phyloP scores from a whole-genome alignment of 2,113 vertebrate species.

The Antidorcas marsupialis region DNA sequence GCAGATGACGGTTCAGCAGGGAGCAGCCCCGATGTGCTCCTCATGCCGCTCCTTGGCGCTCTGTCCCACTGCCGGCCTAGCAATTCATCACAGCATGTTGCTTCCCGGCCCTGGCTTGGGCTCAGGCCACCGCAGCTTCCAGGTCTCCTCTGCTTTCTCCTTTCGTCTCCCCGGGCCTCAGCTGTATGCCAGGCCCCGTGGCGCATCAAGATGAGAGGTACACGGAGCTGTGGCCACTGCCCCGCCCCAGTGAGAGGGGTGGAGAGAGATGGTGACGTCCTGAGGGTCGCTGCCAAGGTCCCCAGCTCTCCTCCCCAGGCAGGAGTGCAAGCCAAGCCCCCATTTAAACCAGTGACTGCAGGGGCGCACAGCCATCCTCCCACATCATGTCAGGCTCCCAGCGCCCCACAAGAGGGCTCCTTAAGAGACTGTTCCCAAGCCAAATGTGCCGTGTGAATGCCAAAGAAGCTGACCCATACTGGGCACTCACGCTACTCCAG shows the following conservation, averaged over 20 bases:
- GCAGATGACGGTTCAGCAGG: accelerated
- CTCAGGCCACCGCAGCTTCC: neutral
- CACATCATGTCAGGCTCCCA: neutral
- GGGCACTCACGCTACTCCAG: accelerated
- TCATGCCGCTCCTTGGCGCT: neutral
- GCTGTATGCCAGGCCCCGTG: neutral
- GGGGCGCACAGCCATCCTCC: neutral
- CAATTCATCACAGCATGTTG: conserved; percentile 6
- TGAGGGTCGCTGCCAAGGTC: too few species aligned
- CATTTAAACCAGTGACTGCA: neutral
- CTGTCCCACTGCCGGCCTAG: neutral
- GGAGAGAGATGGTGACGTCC: neutral
- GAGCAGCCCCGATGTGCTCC: too few species aligned
- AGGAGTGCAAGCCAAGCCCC: neutral
- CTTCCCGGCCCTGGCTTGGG: conserved; percentile 27
- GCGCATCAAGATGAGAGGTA: neutral
- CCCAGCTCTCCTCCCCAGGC: neutral
- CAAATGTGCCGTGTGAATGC: accelerated
- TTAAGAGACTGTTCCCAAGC: neutral
- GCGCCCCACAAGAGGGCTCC: neutral
- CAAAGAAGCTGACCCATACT: neutral
- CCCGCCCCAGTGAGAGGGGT: accelerated
- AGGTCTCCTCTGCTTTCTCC: neutral
- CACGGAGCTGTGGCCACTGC: neutral
- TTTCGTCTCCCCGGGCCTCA: neutral